These are phyloP conservation scores for Hippolais icterina DNA, from an alignment of 2,113 vertebrate genomes.

Conservation along the genomic window DNA sequence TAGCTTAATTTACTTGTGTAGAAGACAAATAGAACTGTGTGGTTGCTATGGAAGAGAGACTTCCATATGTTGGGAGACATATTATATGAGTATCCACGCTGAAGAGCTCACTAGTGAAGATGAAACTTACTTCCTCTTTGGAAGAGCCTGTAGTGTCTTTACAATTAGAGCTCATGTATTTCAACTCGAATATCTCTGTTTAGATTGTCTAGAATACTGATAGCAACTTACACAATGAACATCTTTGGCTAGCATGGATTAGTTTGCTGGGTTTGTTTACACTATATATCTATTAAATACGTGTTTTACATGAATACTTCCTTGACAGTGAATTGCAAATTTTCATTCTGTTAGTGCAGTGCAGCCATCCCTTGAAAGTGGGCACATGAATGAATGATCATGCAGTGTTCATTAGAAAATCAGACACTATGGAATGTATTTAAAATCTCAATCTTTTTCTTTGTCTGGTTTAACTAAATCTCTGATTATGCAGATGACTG, in stretches of 20 bases:
- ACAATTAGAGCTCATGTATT: neutral
- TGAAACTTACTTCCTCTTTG: neutral
- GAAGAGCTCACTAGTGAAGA: neutral
- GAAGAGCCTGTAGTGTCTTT: neutral
- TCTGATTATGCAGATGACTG: neutral
- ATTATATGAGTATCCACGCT: neutral
- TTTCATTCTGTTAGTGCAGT: neutral
- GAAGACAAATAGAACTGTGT: neutral
- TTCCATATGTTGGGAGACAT: neutral
- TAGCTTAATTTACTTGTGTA: neutral
- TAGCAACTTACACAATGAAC: neutral
- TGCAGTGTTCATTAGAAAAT: neutral
- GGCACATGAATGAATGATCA: neutral
- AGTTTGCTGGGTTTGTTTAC: neutral
- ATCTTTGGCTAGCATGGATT: neutral
- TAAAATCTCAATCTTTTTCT: neutral
- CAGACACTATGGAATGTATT: neutral
- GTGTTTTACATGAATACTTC: neutral
- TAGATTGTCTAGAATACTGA: neutral
- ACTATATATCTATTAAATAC: neutral
- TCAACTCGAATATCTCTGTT: fast-evolving
- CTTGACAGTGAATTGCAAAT: neutral
- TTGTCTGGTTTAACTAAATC: neutral
- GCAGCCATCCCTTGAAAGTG: neutral
- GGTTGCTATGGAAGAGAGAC: neutral